A percentile compares a stretch with the other conserved stretches of the same genome.
Conservation (phyloP, 2,113 vertebrate genomes). For the Ammodytes marinus region DNA sequence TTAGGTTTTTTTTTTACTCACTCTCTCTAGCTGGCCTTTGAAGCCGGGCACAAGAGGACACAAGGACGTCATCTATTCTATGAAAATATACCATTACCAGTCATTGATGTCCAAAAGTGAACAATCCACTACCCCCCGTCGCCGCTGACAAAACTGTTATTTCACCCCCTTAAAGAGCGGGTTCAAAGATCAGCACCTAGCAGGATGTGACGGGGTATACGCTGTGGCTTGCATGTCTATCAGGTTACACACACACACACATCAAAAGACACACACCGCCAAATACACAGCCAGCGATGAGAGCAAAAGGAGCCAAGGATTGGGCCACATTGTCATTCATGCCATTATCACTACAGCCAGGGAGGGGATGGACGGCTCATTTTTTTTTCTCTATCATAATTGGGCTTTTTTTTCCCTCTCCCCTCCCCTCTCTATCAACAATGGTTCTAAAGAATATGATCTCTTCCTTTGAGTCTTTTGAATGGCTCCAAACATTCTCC, state of each 20-base stretch:
- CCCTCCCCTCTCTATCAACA: constrained; percentile 65
- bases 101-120: constrained; percentile 47
- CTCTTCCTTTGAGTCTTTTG: constrained; percentile 78
- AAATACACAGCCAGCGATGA: constrained; percentile 77
- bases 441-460: constrained; percentile 81
- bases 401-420: constrained; percentile 29
- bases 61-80: constrained; percentile 5
- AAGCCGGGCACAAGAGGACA: constrained; percentile 20
- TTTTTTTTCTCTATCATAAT: constrained; percentile 71
- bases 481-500: constrained; percentile 69
- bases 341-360: constrained; percentile 77
- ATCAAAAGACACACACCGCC: constrained; percentile 82
- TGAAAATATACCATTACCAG: constrained; percentile 42
- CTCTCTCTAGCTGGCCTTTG: constrained; percentile 1
- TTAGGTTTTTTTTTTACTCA: background rate
- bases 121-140: constrained; percentile 12
- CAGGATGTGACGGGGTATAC: constrained; percentile 68
- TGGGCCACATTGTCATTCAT: constrained; percentile 76
- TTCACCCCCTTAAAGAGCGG: constrained; percentile 76
- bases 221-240: constrained; percentile 82
- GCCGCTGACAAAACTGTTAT: constrained; percentile 70
- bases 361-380: constrained; percentile 66
- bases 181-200: constrained; percentile 87
- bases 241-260: constrained; percentile 81
- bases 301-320: constrained; percentile 70